Evolutionary conservation across 2,797 vertebrate genomes (phyloP), one percentile per base, ranked within the genome.

Genomic region (Hephaestus fuliginosus): DNA sequence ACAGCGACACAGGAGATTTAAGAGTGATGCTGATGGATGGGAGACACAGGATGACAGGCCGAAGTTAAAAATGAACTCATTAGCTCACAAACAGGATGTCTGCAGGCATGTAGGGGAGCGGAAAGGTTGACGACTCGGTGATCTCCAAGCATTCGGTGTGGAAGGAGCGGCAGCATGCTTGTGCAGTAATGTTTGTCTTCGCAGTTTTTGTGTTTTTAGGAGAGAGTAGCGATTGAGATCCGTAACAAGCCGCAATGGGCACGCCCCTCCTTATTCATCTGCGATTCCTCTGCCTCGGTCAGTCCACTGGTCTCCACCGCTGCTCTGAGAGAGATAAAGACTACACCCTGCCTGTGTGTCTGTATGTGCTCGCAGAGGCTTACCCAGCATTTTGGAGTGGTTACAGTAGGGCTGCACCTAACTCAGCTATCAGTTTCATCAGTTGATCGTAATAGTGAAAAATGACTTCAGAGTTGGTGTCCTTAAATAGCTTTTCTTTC

Each of bases 271-370:
- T 57, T 68, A 73, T 86, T 78, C 83, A 83, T 82, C 61, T 83
- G 78, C 85, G 83, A 88, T 73, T 82, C 22, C 15, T 73, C 58
- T 80, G 69, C 84, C 81, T 90, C 83, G 82, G 39, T 94, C 91
- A 76, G 82, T 85, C 80, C 69, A 81, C 74, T 91, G 90, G 83
- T 91, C 56, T 81, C 53, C 39, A 53, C 84, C 55, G 88, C 74
- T 67, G 70, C 83, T 86, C 43, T 44, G 79, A 61, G 80, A 80
- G 72, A 67, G 53, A 81, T 82, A 41, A 86, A 65, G 73, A 74
- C 62, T 30, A 18, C 46, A 69, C 55, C 58, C 7, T 25, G 64
- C 61, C 51, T 57, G 9, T 22, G 33, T 62, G 55, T 70, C 65
- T 78, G 20, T 30, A 51, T 80, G 64, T 74, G 41, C 71, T 63